phyloP scores from a whole-genome alignment of 2,888 invertebrate species.

The Perithous albicinctus region DNA sequence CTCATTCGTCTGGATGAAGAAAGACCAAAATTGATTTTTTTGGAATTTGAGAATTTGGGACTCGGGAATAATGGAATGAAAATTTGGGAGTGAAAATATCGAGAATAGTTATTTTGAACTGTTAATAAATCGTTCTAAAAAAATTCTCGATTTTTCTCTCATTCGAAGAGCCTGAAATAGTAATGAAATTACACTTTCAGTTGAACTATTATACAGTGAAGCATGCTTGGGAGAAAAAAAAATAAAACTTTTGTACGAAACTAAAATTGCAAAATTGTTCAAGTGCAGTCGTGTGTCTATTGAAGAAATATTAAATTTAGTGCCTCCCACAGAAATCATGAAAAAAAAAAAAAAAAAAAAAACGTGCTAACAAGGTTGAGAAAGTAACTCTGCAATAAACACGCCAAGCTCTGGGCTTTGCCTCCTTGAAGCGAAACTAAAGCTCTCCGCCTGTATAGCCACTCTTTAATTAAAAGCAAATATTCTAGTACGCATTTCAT shows the following conservation, averaged over 20 bases:
- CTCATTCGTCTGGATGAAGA: neutral
- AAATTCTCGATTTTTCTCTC: no score
- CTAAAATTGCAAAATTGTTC: neutral
- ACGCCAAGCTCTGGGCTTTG: neutral
- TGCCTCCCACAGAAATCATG: neutral
- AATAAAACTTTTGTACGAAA: neutral
- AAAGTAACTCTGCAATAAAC: neutral
- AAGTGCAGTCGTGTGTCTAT: neutral
- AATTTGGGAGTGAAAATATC: no score
- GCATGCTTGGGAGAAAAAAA: no score
- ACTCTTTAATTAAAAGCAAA: conserved; percentile 33
- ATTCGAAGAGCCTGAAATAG: no score
- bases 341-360: no score
- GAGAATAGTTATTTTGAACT: no score
- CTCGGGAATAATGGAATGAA: no score
- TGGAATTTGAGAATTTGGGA: no score
- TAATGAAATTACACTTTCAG: no score
- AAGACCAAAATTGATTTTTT: neutral
- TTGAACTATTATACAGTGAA: no score
- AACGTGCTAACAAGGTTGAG: neutral
- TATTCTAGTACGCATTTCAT: conserved; percentile 23
- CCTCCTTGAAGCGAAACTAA: neutral
- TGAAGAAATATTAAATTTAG: neutral
- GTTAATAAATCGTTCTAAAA: no score
- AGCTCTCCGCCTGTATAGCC: neutral